phyloP scores from a whole-genome alignment of 2,888 invertebrate genomes.

The Epicampocera succincta region DNA sequence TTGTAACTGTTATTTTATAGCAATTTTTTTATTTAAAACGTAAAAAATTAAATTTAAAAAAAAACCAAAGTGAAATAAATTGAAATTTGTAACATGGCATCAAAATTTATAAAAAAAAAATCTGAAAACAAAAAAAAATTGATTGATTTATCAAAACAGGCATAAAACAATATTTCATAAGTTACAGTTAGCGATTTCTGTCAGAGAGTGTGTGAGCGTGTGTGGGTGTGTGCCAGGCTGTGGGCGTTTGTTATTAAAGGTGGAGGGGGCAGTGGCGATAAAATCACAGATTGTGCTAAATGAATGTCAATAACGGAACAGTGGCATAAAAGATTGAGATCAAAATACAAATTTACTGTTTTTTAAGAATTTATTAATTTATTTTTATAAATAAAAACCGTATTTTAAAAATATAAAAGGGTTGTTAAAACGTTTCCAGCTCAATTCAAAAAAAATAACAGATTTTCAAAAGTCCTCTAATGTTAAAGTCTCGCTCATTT shows the following conservation, averaged over 20 bases:
- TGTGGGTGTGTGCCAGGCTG: not conserved
- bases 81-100: conserved; percentile 56
- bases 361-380: too few relatives aligned
- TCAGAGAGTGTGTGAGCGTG: not conserved
- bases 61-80: conserved; percentile 42
- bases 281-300: conserved; percentile 48
- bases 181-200: conserved; percentile 21
- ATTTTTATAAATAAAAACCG: too few relatives aligned
- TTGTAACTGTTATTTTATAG: conserved; percentile 44
- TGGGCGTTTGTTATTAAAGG: not conserved
- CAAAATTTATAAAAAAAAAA: conserved; percentile 46
- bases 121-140: conserved; percentile 55
- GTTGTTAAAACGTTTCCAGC: too few relatives aligned
- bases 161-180: conserved; percentile 64
- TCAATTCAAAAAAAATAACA: too few relatives aligned
- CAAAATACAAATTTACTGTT: not conserved
- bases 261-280: not conserved
- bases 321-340: not conserved
- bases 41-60: conserved; percentile 11
- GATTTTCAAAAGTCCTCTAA: too few relatives aligned
- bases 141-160: conserved; percentile 70
- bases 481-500: too few relatives aligned
- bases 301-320: conserved; percentile 22
- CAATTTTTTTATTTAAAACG: not conserved
- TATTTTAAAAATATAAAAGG: too few relatives aligned